phyloP scores from a whole-genome alignment of 1,140 invertebrate genomes.

The Drosophila tani region DNA sequence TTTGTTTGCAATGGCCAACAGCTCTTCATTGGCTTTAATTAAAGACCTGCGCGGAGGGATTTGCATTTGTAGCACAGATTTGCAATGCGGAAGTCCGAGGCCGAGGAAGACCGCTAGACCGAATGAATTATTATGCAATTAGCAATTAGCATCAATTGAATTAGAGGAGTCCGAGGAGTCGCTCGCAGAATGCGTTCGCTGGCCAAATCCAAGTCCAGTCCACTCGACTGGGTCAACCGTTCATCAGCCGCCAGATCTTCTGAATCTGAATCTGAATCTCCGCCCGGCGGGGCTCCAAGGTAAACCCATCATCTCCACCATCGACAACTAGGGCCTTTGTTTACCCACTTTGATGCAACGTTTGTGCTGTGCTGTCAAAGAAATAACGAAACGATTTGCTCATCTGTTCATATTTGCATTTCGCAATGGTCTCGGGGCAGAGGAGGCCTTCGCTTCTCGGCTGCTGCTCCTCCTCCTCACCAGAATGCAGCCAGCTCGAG shows the following conservation, averaged over 20 bases:
- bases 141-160: conserved; percentile 83
- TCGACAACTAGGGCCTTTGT: conserved; percentile 52
- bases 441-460: conserved; percentile 1
- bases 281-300: conserved; percentile 29
- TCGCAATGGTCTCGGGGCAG: conserved; percentile 54
- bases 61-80: conserved; percentile 40
- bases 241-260: conserved; percentile 34
- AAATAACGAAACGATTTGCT: conserved; percentile 77
- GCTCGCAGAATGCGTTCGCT: conserved; percentile 43
- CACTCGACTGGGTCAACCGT: conserved; percentile 78
- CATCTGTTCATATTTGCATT: conserved; percentile 80
- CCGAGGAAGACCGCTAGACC: conserved; percentile 35
- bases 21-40: conserved; percentile 67
- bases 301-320: conserved; percentile 19
- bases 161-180: conserved; percentile 40
- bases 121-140: conserved; percentile 83
- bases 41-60: conserved; percentile 45
- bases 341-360: conserved; percentile 74
- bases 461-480: conserved; percentile 1
- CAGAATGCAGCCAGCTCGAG: conserved; percentile 50
- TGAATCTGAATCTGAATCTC: conserved; percentile 7
- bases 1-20: conserved; percentile 53
- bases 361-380: conserved; percentile 69
- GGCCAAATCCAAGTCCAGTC: conserved; percentile 57
- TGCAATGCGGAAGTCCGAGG: conserved; percentile 55